A percentile compares a stretch with the other conserved stretches of the same genome.
Evolutionary conservation across 1,140 invertebrate genomes (phyloP).

Genomic region (Drosophila equinoxialis): DNA sequence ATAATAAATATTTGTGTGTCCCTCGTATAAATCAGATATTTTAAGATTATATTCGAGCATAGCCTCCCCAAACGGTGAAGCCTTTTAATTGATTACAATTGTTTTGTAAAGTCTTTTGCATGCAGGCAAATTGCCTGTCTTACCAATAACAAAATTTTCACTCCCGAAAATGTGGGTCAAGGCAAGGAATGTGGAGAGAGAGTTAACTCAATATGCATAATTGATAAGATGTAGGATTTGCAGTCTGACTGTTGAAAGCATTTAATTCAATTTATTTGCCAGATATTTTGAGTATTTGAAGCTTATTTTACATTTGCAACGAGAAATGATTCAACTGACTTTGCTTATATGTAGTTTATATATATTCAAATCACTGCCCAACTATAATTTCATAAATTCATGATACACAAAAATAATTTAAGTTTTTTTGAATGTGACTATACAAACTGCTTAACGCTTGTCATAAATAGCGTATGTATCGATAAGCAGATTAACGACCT

Average conservation of each 20-base stretch:
- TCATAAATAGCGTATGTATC: neutral
- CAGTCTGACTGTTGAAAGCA: conserved; percentile 7
- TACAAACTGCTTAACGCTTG: no score
- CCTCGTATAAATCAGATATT: conserved; percentile 42
- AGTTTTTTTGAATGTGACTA: neutral
- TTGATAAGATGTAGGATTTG: conserved; percentile 8
- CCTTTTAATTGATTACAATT: conserved; percentile 66
- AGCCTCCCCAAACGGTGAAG: neutral
- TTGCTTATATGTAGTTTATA: neutral
- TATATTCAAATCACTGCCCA: neutral
- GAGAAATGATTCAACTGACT: neutral
- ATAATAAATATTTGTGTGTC: conserved; percentile 24
- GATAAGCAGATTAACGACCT: neutral
- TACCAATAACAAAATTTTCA: conserved; percentile 1
- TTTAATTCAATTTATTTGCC: conserved; percentile 13
- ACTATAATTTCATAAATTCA: neutral
- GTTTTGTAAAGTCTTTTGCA: conserved; percentile 17
- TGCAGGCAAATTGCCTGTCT: conserved; percentile 12
- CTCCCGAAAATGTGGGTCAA: neutral
- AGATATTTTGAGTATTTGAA: neutral
- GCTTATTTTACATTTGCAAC: neutral
- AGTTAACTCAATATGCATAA: conserved; percentile 23
- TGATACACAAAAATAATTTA: conserved; percentile 5
- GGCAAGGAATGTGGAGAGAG: neutral
- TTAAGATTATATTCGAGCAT: conserved; percentile 31